phyloP scores from a whole-genome alignment of 2,113 vertebrate species.

The Mus pahari region DNA sequence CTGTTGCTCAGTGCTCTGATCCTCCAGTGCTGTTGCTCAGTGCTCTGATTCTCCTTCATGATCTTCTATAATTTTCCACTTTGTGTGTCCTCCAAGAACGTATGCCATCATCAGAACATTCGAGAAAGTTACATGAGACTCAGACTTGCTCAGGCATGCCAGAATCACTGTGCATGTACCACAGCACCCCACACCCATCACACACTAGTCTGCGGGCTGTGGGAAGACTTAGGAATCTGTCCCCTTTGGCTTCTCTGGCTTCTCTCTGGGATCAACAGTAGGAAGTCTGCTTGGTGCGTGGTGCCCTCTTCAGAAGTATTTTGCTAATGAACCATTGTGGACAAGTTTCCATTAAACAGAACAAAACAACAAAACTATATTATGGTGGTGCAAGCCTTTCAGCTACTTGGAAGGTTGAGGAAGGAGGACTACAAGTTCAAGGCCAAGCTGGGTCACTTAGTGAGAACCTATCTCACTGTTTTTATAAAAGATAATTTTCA shows the following conservation, averaged over 20 bases:
- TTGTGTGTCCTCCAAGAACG: neutral
- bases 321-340: neutral
- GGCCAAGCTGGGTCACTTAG: neutral
- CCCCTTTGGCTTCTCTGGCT: too few species aligned
- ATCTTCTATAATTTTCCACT: neutral
- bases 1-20: too few species aligned
- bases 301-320: neutral
- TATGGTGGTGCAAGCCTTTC: neutral
- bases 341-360: neutral
- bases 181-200: accelerated
- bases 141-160: too few species aligned
- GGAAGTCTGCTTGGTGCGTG: accelerated
- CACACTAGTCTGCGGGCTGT: accelerated
- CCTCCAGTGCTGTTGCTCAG: too few species aligned
- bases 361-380: neutral
- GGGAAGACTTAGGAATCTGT: neutral
- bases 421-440: neutral
- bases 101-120: neutral
- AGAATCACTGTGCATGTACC: accelerated
- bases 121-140: neutral
- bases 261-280: neutral
- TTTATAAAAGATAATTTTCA: neutral
- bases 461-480: neutral
- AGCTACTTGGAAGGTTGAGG: neutral
- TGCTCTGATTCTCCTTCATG: neutral